Conservation (phyloP, 2,888 invertebrate species). For the Caenorhabditis japonica region DNA sequence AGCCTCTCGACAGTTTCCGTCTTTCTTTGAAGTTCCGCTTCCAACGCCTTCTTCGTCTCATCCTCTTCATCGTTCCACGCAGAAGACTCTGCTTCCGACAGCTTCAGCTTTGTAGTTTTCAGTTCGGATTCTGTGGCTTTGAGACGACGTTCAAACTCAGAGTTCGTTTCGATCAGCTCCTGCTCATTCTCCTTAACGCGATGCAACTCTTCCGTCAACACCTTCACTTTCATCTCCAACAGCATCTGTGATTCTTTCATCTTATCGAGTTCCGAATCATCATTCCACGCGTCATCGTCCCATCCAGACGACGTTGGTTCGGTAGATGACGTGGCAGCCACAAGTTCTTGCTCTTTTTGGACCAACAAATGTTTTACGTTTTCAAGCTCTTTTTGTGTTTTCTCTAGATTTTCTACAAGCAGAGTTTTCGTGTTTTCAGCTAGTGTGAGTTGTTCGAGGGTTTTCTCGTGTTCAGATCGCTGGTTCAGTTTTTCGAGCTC, state of each 20-base stretch:
- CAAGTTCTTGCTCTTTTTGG: not conserved
- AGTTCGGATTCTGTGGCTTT: conserved; percentile 2
- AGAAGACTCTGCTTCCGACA: not conserved
- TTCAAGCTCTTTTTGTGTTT: not conserved
- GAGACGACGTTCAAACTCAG: conserved; percentile 1
- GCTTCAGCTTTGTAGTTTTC: not conserved
- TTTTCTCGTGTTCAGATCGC: conserved; percentile 9
- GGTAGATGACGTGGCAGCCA: not conserved
- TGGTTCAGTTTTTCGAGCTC: not conserved
- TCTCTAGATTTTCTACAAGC: conserved; percentile 1
- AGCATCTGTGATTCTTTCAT: conserved; percentile 23
- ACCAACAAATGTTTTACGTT: not conserved
- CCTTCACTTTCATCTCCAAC: conserved; percentile 14
- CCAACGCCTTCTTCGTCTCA: conserved; percentile 1
- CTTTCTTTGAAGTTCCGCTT: not conserved
- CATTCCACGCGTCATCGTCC: not conserved
- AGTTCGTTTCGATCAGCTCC: conserved; percentile 8
- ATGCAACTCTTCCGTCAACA: conserved; percentile 15
- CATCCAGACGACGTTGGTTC: not conserved
- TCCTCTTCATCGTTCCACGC: conserved; percentile 23
- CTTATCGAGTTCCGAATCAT: conserved; percentile 28
- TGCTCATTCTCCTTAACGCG: conserved; percentile 3
- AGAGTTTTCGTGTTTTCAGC: not conserved
- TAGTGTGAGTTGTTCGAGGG: not conserved
- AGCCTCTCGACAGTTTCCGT: not conserved